Evolutionary conservation across 1,140 invertebrate genomes (phyloP), one percentile per base, ranked within the genome.

Genomic region (Portunus trituberculatus): DNA sequence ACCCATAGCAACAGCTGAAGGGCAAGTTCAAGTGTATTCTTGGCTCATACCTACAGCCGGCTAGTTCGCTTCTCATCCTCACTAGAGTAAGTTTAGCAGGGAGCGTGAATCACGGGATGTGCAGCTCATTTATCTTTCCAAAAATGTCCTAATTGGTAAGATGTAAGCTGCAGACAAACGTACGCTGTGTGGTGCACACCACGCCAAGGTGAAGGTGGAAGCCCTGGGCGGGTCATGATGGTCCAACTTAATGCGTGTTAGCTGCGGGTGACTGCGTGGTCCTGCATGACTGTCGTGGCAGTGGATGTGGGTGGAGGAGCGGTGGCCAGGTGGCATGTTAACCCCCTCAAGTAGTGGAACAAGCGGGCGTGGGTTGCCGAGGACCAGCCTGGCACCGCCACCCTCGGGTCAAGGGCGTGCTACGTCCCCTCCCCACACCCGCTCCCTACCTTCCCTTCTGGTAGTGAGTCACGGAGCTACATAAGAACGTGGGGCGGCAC

Each of bases 1-100:
- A 93, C 76, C 92, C 92, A 39, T 93, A 93, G 92, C 92, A 93
- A 93, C 92, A 93, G 84, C 76, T 93, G 92, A 86, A 86, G 92
- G 92, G 45, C 92, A 93, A 48, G 1, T 84, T 29, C 67, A 25
- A 46, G 76, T 32, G 92, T 83, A 39, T 48, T 32, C 29, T 48
- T 91, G 46, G 46, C 25, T 91, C 89, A 91, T 67, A 91, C 46
- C 48, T 91, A 91, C 48, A 59, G 46, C 87, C 14, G 0, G 46
- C 20, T 20, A 76, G 67, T n/a, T 25, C 20, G 20, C 67, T 76
- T 59, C 20, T 59, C 52, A 59, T 12, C 52, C 52, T 20, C 52
- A 76, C 16, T 7, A 76, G 52, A 14, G 52, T 59, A 76, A 76
- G 67, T n/a, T 76, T 76, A 76, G 12, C 25, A 76, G n/a, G 20